Percentiles rank a stretch among this genome's conserved stretches.
Evolutionary conservation across 2,888 invertebrate species (phyloP).

Genomic region (Drosophila sordidula): DNA sequence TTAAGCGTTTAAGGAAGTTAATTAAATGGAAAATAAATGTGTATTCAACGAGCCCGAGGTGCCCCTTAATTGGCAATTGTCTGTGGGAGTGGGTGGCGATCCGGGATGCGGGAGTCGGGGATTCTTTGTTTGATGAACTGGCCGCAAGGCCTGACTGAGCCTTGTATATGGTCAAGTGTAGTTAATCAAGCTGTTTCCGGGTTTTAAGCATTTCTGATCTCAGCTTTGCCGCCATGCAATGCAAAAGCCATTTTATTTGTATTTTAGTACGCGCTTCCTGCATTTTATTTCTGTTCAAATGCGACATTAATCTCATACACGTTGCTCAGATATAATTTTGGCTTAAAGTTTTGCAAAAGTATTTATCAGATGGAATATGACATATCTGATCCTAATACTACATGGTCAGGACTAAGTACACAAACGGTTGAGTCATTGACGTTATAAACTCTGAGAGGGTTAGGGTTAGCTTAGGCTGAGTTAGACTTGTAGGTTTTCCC

Average conservation of each 20-base stretch:
- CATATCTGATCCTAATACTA: too few relatives aligned
- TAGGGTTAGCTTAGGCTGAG: too few relatives aligned
- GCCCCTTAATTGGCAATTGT: slow-evolving; percentile 64
- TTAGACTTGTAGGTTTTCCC: too few relatives aligned
- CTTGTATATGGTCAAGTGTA: slow-evolving; percentile 37
- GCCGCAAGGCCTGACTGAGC: slow-evolving; percentile 7
- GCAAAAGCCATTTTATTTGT: slow-evolving; percentile 14
- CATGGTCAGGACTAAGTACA: too few relatives aligned
- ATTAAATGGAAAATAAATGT: slow-evolving; percentile 76
- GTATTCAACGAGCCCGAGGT: slow-evolving; percentile 60
- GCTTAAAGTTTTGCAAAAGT: too few relatives aligned
- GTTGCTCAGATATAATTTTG: too few relatives aligned
- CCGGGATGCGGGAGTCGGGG: slow-evolving; percentile 3
- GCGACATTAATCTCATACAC: too few relatives aligned
- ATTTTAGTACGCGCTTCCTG: slow-evolving; percentile 28
- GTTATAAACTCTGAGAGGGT: too few relatives aligned
- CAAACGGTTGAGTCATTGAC: too few relatives aligned
- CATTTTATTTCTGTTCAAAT: neutral
- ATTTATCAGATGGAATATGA: too few relatives aligned
- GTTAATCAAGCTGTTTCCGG: slow-evolving; percentile 54
- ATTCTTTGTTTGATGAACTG: slow-evolving; percentile 45
- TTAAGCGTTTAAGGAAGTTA: slow-evolving; percentile 75
- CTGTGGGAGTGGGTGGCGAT: slow-evolving; percentile 49
- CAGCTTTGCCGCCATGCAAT: slow-evolving; percentile 1
- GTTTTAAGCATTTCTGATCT: neutral